These are phyloP conservation scores for Caiman crocodilus DNA, from an alignment of 2,797 vertebrate species.

Conservation along the genomic window DNA sequence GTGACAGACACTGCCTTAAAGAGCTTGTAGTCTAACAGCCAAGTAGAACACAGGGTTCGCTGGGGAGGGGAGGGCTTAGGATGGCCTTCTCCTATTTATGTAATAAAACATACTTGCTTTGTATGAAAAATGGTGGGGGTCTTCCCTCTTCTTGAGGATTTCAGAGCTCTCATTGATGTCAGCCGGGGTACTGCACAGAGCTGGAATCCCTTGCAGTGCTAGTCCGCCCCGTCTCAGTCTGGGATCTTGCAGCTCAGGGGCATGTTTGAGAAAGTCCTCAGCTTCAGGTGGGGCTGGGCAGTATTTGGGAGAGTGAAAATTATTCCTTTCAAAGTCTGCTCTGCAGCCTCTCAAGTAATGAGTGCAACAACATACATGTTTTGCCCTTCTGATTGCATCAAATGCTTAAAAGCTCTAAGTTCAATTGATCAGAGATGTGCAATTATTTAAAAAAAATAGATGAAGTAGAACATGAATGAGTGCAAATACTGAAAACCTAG, in stretches of 20 bases:
- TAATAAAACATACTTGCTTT: conserved; percentile 33
- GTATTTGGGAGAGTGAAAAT: background rate
- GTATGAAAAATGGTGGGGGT: conserved; percentile 49
- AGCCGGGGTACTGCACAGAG: background rate
- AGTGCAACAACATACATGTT: background rate
- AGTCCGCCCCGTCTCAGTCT: background rate
- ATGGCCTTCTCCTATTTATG: conserved; percentile 64
- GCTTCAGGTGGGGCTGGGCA: background rate
- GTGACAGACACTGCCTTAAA: conserved; percentile 41
- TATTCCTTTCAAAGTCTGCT: background rate
- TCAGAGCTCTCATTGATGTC: conserved; percentile 31
- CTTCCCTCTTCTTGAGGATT: conserved; percentile 41
- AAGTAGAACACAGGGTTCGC: conserved; percentile 63
- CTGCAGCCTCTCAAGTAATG: background rate
- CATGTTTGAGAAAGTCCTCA: background rate
- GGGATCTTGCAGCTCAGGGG: background rate
- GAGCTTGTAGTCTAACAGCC: conserved; percentile 61
- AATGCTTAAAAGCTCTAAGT: conserved; percentile 22
- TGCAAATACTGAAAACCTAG: conserved; percentile 51
- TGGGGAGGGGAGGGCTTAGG: conserved; percentile 64
- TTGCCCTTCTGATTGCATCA: background rate
- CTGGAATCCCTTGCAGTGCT: background rate
- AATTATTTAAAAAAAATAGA: conserved; percentile 62
- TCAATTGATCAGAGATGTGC: conserved; percentile 32
- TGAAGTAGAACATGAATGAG: conserved; percentile 32